Conservation (phyloP, 2,113 vertebrate genomes). For the Cyanocitta stelleri region DNA sequence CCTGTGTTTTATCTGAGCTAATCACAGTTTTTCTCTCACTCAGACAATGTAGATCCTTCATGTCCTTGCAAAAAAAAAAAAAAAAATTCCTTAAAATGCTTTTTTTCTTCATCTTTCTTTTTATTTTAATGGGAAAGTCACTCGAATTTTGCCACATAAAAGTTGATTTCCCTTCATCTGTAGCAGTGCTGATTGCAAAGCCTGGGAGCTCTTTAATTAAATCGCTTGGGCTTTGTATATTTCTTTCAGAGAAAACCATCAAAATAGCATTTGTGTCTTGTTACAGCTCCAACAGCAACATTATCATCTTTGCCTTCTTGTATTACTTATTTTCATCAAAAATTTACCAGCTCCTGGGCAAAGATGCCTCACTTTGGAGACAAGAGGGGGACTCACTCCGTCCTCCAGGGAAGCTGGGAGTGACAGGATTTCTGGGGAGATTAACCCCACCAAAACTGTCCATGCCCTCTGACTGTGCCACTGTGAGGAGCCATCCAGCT, state of each 20-base stretch:
- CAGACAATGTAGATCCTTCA: not conserved
- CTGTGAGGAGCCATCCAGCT: not conserved
- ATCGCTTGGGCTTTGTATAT: constrained; percentile 36
- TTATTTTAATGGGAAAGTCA: not conserved
- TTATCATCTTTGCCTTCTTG: not conserved
- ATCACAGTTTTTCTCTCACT: not conserved
- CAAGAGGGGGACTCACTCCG: rapidly evolving
- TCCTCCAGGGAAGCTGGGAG: not conserved
- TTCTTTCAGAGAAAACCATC: constrained; percentile 69
- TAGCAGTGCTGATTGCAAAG: constrained; percentile 69
- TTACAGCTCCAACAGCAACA: constrained; percentile 23
- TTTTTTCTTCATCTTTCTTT: not conserved
- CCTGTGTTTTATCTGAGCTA: not conserved
- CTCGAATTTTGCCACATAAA: constrained; percentile 60
- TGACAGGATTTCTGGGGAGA: not conserved
- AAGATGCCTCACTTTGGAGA: not conserved
- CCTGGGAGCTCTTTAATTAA: constrained; percentile 69
- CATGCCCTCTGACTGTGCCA: not conserved
- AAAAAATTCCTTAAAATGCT: not conserved
- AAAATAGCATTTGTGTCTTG: constrained; percentile 71
- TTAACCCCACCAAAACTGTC: not conserved
- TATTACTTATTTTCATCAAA: not conserved
- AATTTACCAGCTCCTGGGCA: not conserved
- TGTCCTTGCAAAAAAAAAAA: not conserved
- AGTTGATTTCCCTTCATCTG: constrained; percentile 43